These are phyloP conservation scores for Excalfactoria chinensis DNA, from an alignment of 2,113 vertebrate species.

Conservation along the genomic window DNA sequence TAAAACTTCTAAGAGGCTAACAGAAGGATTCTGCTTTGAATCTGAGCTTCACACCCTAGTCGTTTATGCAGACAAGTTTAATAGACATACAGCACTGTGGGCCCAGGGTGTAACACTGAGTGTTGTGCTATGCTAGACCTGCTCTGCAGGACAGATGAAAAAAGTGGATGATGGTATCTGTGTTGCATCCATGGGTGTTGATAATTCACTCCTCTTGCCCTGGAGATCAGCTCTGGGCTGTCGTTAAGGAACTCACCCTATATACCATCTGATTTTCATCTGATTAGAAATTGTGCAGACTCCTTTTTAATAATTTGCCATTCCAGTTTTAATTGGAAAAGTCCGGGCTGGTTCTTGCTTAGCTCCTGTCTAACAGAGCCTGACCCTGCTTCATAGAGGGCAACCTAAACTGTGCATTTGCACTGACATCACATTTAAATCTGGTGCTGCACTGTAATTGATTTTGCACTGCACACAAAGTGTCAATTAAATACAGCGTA, in stretches of 20 bases:
- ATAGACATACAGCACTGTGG: background rate
- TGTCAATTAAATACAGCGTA: background rate
- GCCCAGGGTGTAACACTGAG: background rate
- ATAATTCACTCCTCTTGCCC: background rate
- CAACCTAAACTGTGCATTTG: background rate
- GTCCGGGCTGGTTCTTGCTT: background rate
- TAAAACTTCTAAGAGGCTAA: background rate
- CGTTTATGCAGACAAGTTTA: background rate
- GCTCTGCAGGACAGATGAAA: background rate
- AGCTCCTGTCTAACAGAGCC: background rate
- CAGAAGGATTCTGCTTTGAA: background rate
- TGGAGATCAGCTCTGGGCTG: background rate
- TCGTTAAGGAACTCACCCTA: background rate
- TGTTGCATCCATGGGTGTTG: background rate
- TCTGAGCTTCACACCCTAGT: background rate
- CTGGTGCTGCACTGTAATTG: background rate
- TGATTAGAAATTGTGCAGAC: background rate
- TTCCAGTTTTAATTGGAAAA: background rate
- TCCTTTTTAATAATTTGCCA: background rate
- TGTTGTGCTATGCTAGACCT: background rate
- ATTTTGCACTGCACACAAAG: background rate
- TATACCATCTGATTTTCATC: background rate
- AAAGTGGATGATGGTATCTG: background rate
- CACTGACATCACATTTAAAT: background rate
- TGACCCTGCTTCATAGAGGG: background rate